Base-by-base conservation (phyloP, 1,140 invertebrate species). In the Paralvinella palmiformis region DNA sequence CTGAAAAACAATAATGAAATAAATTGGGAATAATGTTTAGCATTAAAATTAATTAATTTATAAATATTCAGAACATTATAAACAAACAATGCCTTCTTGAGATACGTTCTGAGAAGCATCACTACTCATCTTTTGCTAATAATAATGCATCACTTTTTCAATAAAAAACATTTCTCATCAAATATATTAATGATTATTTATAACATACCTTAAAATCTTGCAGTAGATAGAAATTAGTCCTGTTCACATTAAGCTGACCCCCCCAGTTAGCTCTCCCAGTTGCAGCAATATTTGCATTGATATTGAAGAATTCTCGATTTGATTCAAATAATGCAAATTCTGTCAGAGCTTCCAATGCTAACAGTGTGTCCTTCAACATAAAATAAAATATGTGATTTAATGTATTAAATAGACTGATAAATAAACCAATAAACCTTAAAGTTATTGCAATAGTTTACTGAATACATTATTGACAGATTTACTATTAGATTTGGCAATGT, bases 281-380 rank as follows among this genome's bases (percentile, higher is more conserved):
- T 29, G 20, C 27, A 20, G n/a, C 31, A 33, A 64, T 35, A 6
- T 59, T 27, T 22, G 59, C 17, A 17, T 57, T 86, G 7, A 97
- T 82, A 52, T 87, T 84, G 64, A 90, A 93, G n/a, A 96, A 91
- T 73, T 95, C 91, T 31, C 92, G 84, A 63, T 94, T 85, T 29
- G 90, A 85, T 41, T 91, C 88, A 52, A 88, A 85, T 31, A 89
- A 87, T 0, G 94, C 93, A 76, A 94, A 96, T 69, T 94, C 90
- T 70, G 91, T 91, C 2, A 97, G 77, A 1, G 93, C 91, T 73
- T 93, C 91, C 78, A 94, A 77, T 4, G 93, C 91, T 71, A 91
- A 86, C 65, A 91, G 88, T 0, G 92, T 91, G 75, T 95, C 92
- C 84, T 64, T 24, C 29, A 55, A 3, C n/a, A n/a, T n/a, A n/a